Evolutionary conservation across 2,113 vertebrate species (phyloP).

Genomic region (Campylomormyrus tamandua): DNA sequence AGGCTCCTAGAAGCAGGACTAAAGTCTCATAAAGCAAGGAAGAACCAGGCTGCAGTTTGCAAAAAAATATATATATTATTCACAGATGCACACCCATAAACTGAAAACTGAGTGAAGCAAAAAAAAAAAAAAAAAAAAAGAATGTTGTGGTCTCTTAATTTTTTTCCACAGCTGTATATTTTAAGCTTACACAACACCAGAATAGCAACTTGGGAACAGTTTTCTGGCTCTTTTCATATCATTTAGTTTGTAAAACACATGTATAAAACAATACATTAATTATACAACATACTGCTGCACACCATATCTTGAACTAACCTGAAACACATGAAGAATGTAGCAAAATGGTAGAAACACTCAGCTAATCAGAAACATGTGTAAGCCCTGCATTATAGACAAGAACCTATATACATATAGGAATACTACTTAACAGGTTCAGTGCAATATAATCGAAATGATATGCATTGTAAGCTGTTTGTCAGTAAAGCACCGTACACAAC

Average conservation of each 20-base stretch:
- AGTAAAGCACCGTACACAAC: neutral
- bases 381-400: neutral
- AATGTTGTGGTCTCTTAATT: neutral
- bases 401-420: neutral
- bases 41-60: neutral
- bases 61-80: too few relatives aligned
- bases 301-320: neutral
- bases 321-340: neutral
- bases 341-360: neutral
- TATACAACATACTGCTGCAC: neutral
- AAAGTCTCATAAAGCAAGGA: neutral
- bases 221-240: neutral
- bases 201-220: neutral
- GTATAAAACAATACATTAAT: neutral
- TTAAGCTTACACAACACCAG: neutral
- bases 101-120: neutral
- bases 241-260: neutral
- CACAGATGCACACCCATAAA: too few relatives aligned
- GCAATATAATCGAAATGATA: neutral
- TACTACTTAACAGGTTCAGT: neutral
- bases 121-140: too few relatives aligned
- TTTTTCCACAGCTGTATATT: neutral
- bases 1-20: neutral
- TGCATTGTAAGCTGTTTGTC: neutral
- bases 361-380: neutral